Evolutionary conservation across 1,140 invertebrate genomes (phyloP).

Genomic region (Polypedilum vanderplanki): DNA sequence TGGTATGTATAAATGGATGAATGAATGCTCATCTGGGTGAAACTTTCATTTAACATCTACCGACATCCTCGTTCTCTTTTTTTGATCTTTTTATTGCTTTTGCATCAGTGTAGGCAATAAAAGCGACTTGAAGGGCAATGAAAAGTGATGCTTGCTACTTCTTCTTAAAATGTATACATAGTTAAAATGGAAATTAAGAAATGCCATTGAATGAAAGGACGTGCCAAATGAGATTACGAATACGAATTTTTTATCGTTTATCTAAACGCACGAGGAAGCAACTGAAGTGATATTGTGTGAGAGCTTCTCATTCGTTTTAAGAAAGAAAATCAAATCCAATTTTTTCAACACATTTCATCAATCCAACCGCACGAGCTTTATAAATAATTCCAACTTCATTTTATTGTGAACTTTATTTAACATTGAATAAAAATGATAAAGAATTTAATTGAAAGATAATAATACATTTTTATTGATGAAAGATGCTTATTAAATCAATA

Average conservation of each 20-base stretch:
- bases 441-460: background rate
- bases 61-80: background rate
- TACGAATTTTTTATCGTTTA: background rate
- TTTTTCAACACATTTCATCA: constrained; percentile 6
- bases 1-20: background rate
- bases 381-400: background rate
- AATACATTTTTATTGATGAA: background rate
- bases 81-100: constrained; percentile 16
- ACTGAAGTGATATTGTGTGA: background rate
- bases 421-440: background rate
- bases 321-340: background rate
- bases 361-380: background rate
- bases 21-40: background rate
- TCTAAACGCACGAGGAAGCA: background rate
- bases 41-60: background rate
- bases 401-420: background rate
- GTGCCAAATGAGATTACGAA: background rate
- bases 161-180: background rate
- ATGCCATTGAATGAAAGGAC: background rate
- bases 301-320: background rate
- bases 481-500: no score
- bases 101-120: constrained; percentile 11
- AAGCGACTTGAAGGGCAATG: background rate
- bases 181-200: background rate
- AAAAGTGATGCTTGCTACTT: background rate